phyloP scores from a whole-genome alignment of 2,113 vertebrate species.

The Aldabrachelys gigantea region DNA sequence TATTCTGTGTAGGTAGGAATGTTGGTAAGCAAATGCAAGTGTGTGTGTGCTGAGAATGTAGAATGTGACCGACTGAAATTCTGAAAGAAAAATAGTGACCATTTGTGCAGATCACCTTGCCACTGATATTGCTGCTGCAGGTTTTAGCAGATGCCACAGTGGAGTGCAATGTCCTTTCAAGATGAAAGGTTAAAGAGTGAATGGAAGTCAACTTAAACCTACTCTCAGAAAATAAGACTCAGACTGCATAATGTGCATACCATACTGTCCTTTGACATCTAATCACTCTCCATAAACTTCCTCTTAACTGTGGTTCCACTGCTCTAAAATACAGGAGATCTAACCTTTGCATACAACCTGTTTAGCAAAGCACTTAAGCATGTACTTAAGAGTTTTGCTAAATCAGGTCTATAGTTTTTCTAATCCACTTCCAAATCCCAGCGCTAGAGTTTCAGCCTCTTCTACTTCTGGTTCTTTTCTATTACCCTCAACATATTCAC shows the following conservation, averaged over 20 bases:
- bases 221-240: not conserved
- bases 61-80: not conserved
- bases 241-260: not conserved
- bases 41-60: not conserved
- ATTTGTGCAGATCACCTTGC: not conserved
- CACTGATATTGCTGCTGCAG: not conserved
- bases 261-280: not conserved
- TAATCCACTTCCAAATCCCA: not conserved
- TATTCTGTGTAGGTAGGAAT: not conserved
- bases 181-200: not conserved
- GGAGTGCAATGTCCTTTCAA: not conserved
- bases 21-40: not conserved
- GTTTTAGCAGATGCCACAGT: not conserved
- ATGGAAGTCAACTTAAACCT: not conserved
- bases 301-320: not conserved
- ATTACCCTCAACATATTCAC: slow-evolving; percentile 12
- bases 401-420: accelerated
- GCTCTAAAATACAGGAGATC: not conserved
- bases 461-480: not conserved
- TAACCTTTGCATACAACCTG: not conserved
- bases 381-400: not conserved
- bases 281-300: not conserved
- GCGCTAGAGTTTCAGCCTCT: not conserved
- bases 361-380: not conserved
- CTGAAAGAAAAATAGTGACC: not conserved